Evolutionary conservation across 1,140 invertebrate genomes (phyloP).

Genomic region (Drosophila burlai): DNA sequence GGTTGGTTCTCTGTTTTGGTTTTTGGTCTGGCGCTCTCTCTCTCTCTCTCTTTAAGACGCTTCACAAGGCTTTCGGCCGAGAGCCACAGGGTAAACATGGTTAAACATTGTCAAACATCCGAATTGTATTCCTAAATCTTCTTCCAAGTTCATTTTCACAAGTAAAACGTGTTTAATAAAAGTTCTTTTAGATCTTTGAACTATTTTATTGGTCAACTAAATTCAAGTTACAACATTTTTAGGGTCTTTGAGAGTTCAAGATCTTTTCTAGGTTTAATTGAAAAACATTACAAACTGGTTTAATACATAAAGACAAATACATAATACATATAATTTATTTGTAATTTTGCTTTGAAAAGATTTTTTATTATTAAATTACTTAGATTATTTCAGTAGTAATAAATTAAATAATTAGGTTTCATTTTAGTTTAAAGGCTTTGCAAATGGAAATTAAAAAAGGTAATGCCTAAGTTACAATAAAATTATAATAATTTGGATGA

Average conservation of each 20-base stretch:
- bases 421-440: no score
- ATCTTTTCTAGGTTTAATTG: background rate
- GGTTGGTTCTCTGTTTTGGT: slow-evolving; percentile 77
- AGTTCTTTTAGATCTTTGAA: background rate
- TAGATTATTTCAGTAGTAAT: no score
- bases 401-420: background rate
- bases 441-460: background rate
- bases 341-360: no score
- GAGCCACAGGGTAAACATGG: slow-evolving; percentile 41
- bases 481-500: no score
- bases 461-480: background rate
- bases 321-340: background rate
- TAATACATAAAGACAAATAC: background rate
- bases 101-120: slow-evolving; percentile 11
- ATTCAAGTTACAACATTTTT: background rate
- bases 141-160: background rate
- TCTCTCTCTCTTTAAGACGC: slow-evolving; percentile 30
- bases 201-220: background rate
- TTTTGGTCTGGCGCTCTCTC: slow-evolving; percentile 27
- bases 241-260: background rate
- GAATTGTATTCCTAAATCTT: slow-evolving; percentile 1
- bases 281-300: background rate
- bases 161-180: background rate
- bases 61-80: slow-evolving; percentile 3
- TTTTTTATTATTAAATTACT: background rate